Percentiles rank a stretch among this genome's conserved stretches.
phyloP scores from a whole-genome alignment of 1,140 invertebrate species.

The Acromyrmex charruanus region DNA sequence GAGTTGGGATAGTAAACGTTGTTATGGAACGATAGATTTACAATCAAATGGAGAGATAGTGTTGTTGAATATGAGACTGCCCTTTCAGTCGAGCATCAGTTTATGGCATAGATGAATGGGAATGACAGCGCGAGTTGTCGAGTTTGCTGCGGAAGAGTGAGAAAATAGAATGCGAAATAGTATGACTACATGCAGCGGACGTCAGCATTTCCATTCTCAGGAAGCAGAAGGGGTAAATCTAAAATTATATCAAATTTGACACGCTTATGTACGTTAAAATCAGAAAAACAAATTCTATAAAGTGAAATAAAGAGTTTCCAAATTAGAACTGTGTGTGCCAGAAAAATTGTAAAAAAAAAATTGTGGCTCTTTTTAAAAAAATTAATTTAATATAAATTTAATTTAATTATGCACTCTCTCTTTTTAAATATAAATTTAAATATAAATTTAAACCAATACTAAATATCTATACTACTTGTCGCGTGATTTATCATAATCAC shows the following conservation, averaged over 20 bases:
- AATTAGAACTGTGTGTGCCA: neutral
- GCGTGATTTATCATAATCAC: neutral
- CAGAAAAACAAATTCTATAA: neutral
- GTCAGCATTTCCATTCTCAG: conserved; percentile 25
- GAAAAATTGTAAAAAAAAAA: neutral
- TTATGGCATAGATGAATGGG: neutral
- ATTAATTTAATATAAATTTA: too few relatives aligned
- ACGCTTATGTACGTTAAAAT: neutral
- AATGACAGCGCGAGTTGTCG: conserved; percentile 26
- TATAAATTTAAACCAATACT: neutral
- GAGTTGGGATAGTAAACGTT: neutral
- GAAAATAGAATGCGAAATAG: conserved; percentile 4
- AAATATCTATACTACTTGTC: too few relatives aligned
- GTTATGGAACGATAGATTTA: conserved; percentile 8
- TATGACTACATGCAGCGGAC: neutral
- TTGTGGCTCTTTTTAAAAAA: too few relatives aligned
- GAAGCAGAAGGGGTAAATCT: conserved; percentile 1
- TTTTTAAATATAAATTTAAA: neutral
- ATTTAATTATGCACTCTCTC: too few relatives aligned
- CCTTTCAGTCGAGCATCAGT: conserved; percentile 13
- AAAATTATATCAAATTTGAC: conserved; percentile 46
- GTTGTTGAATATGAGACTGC: conserved; percentile 18
- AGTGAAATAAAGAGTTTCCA: neutral
- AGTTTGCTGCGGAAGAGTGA: neutral
- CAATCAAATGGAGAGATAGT: neutral